A percentile compares a stretch with the other conserved stretches of the same genome.
Conservation (phyloP, 1,140 invertebrate genomes). For the Hestina assimilis region DNA sequence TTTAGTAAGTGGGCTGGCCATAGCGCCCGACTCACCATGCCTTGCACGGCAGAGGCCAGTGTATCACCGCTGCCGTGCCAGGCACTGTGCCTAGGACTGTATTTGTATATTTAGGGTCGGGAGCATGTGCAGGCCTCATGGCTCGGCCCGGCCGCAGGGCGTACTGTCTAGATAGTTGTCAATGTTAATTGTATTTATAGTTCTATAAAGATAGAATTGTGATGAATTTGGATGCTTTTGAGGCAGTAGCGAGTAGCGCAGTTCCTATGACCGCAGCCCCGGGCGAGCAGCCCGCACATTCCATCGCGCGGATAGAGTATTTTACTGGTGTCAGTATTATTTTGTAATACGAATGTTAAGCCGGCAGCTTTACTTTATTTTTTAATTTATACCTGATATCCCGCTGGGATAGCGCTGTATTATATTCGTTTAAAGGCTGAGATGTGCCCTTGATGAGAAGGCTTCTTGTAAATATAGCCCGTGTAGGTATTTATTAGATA, state of each 20-base stretch:
- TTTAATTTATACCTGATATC: slow-evolving; percentile 77
- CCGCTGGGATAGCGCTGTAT: slow-evolving; percentile 73
- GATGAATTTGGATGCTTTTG: slow-evolving; percentile 57
- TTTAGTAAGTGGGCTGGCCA: slow-evolving; percentile 35
- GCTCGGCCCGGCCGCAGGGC: slow-evolving; percentile 24
- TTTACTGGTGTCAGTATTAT: slow-evolving; percentile 77
- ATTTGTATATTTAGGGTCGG: slow-evolving; percentile 23
- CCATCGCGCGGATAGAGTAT: slow-evolving; percentile 68
- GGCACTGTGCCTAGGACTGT: background rate
- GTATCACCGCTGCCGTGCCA: background rate
- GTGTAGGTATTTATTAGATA: slow-evolving; percentile 78
- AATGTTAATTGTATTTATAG: slow-evolving; percentile 71
- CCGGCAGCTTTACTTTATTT: slow-evolving; percentile 77
- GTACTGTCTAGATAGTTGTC: slow-evolving; percentile 46
- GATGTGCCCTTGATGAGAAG: slow-evolving; percentile 62
- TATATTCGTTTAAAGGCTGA: slow-evolving; percentile 74
- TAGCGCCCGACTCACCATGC: background rate
- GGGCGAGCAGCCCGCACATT: slow-evolving; percentile 61
- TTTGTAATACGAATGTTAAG: slow-evolving; percentile 75
- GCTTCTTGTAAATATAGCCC: slow-evolving; percentile 77
- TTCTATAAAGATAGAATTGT: slow-evolving; percentile 60
- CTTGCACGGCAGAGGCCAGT: background rate
- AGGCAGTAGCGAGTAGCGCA: slow-evolving; percentile 51
- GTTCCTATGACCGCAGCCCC: slow-evolving; percentile 54
- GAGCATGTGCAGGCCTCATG: slow-evolving; percentile 28